phyloP scores from a whole-genome alignment of 2,888 invertebrate species.

The Nemurella pictetii region DNA sequence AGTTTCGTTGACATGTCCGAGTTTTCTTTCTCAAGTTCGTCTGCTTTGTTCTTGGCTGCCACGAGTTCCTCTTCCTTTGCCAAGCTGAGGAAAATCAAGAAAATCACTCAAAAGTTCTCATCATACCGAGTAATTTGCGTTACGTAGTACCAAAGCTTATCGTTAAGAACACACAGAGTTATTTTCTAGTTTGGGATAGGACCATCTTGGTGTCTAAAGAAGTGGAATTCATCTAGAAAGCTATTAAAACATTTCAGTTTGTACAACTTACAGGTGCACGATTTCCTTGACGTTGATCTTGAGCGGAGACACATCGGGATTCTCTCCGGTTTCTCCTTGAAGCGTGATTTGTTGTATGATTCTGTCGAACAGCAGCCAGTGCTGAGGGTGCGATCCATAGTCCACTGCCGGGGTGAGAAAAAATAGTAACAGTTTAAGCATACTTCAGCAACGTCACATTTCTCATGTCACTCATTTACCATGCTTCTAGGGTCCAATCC shows the following conservation, averaged over 20 bases:
- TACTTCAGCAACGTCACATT: too few species aligned
- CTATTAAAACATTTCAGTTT: too few species aligned
- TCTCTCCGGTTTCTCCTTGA: constrained; percentile 69
- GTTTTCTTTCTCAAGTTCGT: constrained; percentile 86
- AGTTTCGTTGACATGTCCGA: constrained; percentile 83
- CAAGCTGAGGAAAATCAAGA: constrained; percentile 53
- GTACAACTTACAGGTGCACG: constrained; percentile 66
- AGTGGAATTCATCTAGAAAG: too few species aligned
- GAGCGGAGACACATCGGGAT: constrained; percentile 84
- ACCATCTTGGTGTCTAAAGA: too few species aligned
- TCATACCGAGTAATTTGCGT: too few species aligned
- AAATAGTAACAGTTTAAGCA: too few species aligned
- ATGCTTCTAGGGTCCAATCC: too few species aligned
- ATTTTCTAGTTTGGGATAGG: too few species aligned
- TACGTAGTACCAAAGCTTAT: too few species aligned
- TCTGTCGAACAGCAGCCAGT: constrained; percentile 93
- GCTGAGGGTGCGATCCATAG: constrained; percentile 83
- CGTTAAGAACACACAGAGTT: too few species aligned
- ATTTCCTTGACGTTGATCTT: constrained; percentile 90
- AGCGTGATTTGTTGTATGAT: constrained; percentile 92
- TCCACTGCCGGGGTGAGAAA: constrained; percentile 76
- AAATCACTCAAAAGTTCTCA: neutral
- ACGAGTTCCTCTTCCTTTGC: constrained; percentile 93
- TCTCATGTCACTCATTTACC: too few species aligned
- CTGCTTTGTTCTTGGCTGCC: constrained; percentile 82